These are phyloP conservation scores for cat (Felis catus) DNA, from an alignment of 2,113 vertebrate species.

Conservation along the genomic window F.catus_Fca126_mat1.0 CM031419.1:187390501-187391000, in stretches of 20 bases:
- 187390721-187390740: neutral
- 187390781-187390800: neutral
- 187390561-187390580: too few species aligned
- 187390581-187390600: too few species aligned
- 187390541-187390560: too few species aligned
- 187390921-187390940: neutral
- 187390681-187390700: neutral
- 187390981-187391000: neutral
- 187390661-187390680: too few species aligned
- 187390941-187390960: neutral
- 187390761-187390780: neutral
- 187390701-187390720: neutral
- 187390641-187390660: too few species aligned
- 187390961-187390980: neutral
- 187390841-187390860: neutral
- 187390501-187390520: too few species aligned
- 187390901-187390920: neutral
- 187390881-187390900: neutral
- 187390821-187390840: neutral
- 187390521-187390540: too few species aligned
- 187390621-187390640: too few species aligned
- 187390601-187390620: too few species aligned
- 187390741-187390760: neutral
- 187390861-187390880: neutral
- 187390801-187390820: neutral